Base-by-base conservation (phyloP, 2,797 vertebrate species). In the Urophycis tenuis region DNA sequence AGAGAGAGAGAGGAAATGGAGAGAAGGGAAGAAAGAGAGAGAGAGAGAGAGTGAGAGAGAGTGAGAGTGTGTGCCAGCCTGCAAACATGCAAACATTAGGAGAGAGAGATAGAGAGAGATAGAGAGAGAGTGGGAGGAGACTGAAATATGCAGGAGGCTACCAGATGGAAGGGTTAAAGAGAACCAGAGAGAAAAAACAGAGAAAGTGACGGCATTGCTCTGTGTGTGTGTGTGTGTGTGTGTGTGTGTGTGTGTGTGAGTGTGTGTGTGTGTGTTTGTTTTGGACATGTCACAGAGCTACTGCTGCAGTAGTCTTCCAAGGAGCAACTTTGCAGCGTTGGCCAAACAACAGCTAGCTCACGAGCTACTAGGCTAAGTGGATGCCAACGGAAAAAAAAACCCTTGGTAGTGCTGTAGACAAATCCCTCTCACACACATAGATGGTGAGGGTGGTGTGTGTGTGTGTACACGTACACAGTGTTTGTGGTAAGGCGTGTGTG, bases 21-120 rank as follows among this genome's bases (percentile, higher is more conserved):
- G 25, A 49, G 39, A 30, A 34, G 39, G 36, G 17, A 25, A 73
- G 35, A 60, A 10, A 74, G n/a, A 34, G 8, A 33, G n/a, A 64
- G 49, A 35, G 49, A 22, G 74, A 75, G 41, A n/a, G 41, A 73
- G 80, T 73, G 80, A 39, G 78, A 64, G 84, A 76, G 77, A 75
- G 41, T 67, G 45, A 14, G 75, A 49, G 41, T n/a, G 31, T 34
- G 6, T 60, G 22, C 39, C 39, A 41, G 11, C 53, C 53, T n/a
- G 53, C 22, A 60, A 8, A 60, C 53, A 60, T 45, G 22, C 22
- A 12, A 70, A 70, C 29, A 25, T 25, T 15, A n/a, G 22, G 72
- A 45, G 74, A 74, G 73, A 32, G 39, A 74, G 73, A 53, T 35
- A 14, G 39, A 53, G 74, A 49, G 74, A 74, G 45, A 32, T 45